phyloP scores from a whole-genome alignment of 1,140 invertebrate genomes.

The Diorhabda elongata region DNA sequence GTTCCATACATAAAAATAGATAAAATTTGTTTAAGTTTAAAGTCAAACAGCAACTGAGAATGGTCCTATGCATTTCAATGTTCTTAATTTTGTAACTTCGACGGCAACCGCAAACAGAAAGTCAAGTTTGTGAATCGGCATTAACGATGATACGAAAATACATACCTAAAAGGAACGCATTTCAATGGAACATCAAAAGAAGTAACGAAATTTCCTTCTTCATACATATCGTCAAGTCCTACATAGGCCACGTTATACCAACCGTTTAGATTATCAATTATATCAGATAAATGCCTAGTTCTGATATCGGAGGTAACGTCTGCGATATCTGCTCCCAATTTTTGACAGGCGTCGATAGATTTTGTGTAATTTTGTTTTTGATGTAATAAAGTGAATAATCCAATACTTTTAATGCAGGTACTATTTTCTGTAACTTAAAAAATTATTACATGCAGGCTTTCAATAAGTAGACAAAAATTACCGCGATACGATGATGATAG shows the following conservation, averaged over 20 bases:
- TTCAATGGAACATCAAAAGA: constrained; percentile 52
- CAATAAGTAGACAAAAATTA: too few species aligned
- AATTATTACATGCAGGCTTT: too few species aligned
- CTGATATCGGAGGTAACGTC: constrained; percentile 55
- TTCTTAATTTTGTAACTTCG: too few species aligned
- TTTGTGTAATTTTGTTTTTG: constrained; percentile 54
- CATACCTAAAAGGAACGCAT: constrained; percentile 52
- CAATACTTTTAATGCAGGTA: constrained; percentile 55
- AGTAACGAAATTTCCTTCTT: constrained; percentile 46
- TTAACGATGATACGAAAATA: neutral
- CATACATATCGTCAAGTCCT: constrained; percentile 52
- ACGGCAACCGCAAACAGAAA: too few species aligned
- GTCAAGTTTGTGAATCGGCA: too few species aligned
- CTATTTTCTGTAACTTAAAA: constrained; percentile 50
- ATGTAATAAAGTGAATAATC: constrained; percentile 55
- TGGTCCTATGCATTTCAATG: too few species aligned
- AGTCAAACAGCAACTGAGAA: too few species aligned
- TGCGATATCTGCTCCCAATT: constrained; percentile 54
- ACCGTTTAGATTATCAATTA: constrained; percentile 34
- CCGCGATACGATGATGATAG: too few species aligned
- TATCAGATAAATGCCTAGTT: constrained; percentile 53
- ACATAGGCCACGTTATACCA: constrained; percentile 51
- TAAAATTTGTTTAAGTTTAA: too few species aligned
- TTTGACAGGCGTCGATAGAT: constrained; percentile 51
- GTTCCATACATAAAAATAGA: too few species aligned